Conservation (phyloP, 2,113 vertebrate species). For the Rhea pennata region DNA sequence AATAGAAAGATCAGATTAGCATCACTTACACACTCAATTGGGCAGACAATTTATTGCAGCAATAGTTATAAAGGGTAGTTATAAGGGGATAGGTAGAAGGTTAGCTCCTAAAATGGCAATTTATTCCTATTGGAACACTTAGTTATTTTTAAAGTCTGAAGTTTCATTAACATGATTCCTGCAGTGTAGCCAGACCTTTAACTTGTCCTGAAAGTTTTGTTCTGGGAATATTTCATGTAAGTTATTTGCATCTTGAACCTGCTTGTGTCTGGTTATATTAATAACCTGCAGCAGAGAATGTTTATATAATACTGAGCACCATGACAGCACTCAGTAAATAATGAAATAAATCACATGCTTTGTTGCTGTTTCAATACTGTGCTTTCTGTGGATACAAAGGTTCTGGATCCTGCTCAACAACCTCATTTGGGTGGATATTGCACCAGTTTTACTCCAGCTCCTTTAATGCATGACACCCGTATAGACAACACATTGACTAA, state of each 20-base stretch:
- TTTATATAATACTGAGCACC: slow-evolving; percentile 46
- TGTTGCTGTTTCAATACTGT: slow-evolving; percentile 40
- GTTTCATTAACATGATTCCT: background rate
- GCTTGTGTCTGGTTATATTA: slow-evolving; percentile 22
- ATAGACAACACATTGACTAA: background rate
- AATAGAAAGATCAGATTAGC: background rate
- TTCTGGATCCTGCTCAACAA: slow-evolving; percentile 36
- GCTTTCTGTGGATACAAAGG: slow-evolving; percentile 24
- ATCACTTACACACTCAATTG: background rate
- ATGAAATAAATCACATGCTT: slow-evolving; percentile 48
- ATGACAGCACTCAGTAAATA: slow-evolving; percentile 58
- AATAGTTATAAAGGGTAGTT: background rate
- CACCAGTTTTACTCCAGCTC: background rate
- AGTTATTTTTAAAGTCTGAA: slow-evolving; percentile 3
- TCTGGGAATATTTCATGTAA: background rate
- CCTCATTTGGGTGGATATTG: slow-evolving; percentile 26
- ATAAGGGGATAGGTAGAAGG: background rate
- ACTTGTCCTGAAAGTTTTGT: slow-evolving; percentile 5
- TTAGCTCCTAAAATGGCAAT: background rate
- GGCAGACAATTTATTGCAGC: background rate
- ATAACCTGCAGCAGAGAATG: background rate
- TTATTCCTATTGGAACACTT: background rate
- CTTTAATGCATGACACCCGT: background rate
- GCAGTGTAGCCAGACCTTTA: background rate
- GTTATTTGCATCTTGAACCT: background rate